Percentiles rank a stretch among this genome's conserved stretches.
phyloP scores from a whole-genome alignment of 1,140 invertebrate genomes.

The Lepidostoma basale region DNA sequence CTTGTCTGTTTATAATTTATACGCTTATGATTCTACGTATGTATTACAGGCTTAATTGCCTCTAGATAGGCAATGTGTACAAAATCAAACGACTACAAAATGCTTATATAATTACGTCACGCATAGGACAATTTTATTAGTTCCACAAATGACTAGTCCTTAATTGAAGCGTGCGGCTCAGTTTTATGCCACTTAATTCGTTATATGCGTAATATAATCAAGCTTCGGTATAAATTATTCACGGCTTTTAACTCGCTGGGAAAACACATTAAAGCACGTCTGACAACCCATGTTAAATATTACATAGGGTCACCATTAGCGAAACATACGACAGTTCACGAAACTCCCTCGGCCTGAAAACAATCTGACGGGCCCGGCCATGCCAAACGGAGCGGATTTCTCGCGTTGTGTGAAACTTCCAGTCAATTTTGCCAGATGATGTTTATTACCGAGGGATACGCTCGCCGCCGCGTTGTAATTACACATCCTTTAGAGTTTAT shows the following conservation, averaged over 20 bases:
- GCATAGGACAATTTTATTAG: constrained; percentile 10
- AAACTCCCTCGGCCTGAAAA: not conserved
- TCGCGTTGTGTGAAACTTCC: too few species aligned
- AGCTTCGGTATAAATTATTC: constrained; percentile 26
- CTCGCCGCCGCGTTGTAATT: too few species aligned
- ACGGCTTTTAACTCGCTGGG: constrained; percentile 30
- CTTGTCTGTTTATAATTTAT: too few species aligned
- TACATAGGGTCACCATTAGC: constrained; percentile 26
- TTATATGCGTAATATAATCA: constrained; percentile 30
- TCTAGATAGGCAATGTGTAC: not conserved
- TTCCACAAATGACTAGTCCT: constrained; percentile 13
- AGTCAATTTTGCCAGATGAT: too few species aligned
- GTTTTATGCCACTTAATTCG: constrained; percentile 27
- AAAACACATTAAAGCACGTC: constrained; percentile 33
- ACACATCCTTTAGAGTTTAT: too few species aligned
- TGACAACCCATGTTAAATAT: constrained; percentile 29
- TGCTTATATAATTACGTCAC: constrained; percentile 7
- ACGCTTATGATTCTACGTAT: too few species aligned
- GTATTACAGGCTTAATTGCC: constrained; percentile 6
- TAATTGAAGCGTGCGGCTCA: constrained; percentile 25
- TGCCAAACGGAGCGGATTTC: not conserved
- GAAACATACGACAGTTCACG: constrained; percentile 1
- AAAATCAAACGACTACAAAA: constrained; percentile 10
- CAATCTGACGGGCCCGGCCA: too few species aligned
- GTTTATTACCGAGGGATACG: too few species aligned